Evolutionary conservation across 2,888 invertebrate species (phyloP), one percentile per base, ranked within the genome.

Genomic region (Yponomeuta plumbellus): DNA sequence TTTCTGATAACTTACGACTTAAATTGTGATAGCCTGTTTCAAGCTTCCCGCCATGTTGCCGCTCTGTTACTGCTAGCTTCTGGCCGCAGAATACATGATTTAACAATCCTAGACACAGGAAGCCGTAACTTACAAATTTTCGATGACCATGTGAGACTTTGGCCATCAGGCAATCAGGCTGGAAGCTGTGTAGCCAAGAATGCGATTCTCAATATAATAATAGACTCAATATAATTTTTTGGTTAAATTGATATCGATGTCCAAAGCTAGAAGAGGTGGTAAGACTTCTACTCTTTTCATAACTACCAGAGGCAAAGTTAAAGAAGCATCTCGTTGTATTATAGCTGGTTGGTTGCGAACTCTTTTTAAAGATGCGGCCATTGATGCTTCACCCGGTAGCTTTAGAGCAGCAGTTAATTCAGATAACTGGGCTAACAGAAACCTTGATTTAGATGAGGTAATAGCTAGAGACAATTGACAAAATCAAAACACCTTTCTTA

Each of bases 161-260:
- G 69, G 69, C 70, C 69, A 44, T 68, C 26, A 67, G 69, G 40
- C 72, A 73, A 58, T 72, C 72, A 1, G 72, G 70, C 0, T 72
- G 73, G 73, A 67, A 67, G 23, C 39, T 72, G 17, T 10, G 40
- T 0, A 4, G 26, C 6, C 70, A 69, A 61, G 10, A 56, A 11
- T 21, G 39, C 11, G 11, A 11, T 11, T 39, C 11, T 5, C 6
- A 39, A 5, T 39, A 65, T 11, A 66, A 68, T 59, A 20, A 62
- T 44, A 67, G 57, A 57, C 52, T 71, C 21, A 64, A 70, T 61
- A 4, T 22, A 20, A 68, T 68, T 11, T 62, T 71, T 1, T 65
- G 64, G 40, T 64, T 70, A 26, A 65, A 66, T 11, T 62, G 44
- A 64, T 61, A 65, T 11, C 64, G 66, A n/a, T 57, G 20, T n/a